Percentiles rank a stretch among this genome's conserved stretches.
Conservation (phyloP, 2,888 invertebrate genomes). For the Dryococelus australis region DNA sequence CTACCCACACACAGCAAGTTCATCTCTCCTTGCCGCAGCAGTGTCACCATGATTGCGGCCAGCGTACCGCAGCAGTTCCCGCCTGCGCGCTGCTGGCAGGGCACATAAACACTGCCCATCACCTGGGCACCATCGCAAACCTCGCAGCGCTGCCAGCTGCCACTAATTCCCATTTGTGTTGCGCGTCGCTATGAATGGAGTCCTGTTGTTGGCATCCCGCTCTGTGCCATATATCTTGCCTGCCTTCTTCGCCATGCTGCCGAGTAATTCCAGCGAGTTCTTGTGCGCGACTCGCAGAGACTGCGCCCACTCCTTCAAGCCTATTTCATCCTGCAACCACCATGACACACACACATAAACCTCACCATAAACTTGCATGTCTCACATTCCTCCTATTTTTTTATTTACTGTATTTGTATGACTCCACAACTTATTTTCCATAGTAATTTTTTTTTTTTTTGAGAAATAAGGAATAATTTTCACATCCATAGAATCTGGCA, state of each 20-base stretch:
- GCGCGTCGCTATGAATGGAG: slow-evolving; percentile 61
- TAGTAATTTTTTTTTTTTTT: too few relatives aligned
- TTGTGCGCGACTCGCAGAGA: slow-evolving; percentile 96
- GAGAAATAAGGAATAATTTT: too few relatives aligned
- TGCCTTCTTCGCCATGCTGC: slow-evolving; percentile 97
- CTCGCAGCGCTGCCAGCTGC: background rate
- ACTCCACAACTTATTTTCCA: too few relatives aligned
- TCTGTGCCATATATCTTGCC: slow-evolving; percentile 98
- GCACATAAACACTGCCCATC: too few relatives aligned
- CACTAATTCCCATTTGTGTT: slow-evolving; percentile 64
- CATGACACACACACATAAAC: too few relatives aligned
- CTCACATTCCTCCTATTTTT: too few relatives aligned
- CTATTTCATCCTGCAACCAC: slow-evolving; percentile 86
- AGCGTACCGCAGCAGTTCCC: background rate
- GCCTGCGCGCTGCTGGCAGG: too few relatives aligned
- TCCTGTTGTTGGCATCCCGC: slow-evolving; percentile 58
- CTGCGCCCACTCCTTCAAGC: slow-evolving; percentile 97
- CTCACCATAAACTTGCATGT: too few relatives aligned
- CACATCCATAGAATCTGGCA: too few relatives aligned
- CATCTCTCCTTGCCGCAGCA: background rate
- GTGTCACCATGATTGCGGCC: background rate
- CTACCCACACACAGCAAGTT: background rate
- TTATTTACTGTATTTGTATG: too few relatives aligned
- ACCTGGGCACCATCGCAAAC: too few relatives aligned
- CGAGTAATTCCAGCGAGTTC: slow-evolving; percentile 92